These are phyloP conservation scores for Petrosia ficiformis DNA, from an alignment of 37 sponge, comb jelly and placozoan genomes.

Conservation along the genomic window DNA sequence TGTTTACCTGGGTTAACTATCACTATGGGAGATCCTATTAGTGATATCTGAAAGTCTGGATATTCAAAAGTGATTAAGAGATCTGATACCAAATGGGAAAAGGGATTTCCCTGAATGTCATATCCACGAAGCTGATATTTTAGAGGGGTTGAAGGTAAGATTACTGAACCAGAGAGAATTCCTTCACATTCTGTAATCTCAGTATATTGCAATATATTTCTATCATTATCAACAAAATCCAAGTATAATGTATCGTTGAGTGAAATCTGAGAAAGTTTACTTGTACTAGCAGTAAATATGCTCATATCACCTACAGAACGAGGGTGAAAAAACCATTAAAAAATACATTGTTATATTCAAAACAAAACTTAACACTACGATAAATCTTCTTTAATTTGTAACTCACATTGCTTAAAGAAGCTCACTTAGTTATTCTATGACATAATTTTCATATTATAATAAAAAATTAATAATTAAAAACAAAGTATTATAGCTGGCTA, in stretches of 20 bases:
- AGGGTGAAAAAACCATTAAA: neutral
- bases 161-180: neutral
- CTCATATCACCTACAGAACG: neutral
- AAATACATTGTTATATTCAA: neutral
- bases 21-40: neutral
- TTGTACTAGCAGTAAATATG: neutral
- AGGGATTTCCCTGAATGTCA: neutral
- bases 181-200: neutral
- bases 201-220: neutral
- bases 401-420: too few species aligned
- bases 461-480: too few species aligned
- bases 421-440: too few species aligned
- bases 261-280: neutral
- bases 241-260: neutral
- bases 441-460: too few species aligned
- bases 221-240: constrained; percentile 2
- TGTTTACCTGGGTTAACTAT: neutral
- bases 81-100: neutral
- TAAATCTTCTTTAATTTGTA: too few species aligned
- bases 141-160: neutral
- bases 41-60: neutral
- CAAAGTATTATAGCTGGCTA: too few species aligned
- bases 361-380: too few species aligned
- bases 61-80: neutral
- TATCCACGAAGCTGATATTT: neutral